Conservation (phyloP, 2,113 vertebrate genomes). For the Phaethon lepturus region DNA sequence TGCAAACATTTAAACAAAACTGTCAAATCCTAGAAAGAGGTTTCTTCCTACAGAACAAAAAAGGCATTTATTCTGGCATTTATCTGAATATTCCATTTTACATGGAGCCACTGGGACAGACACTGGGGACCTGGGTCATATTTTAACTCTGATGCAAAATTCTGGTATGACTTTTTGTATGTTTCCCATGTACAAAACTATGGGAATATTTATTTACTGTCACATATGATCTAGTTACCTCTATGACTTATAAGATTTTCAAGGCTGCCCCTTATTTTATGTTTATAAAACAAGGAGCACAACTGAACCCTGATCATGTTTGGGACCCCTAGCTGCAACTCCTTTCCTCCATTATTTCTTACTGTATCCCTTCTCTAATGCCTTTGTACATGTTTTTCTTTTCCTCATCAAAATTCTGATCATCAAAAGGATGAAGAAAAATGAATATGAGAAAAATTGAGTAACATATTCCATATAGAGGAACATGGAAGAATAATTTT, state of each 20-base stretch:
- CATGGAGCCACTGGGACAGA: neutral
- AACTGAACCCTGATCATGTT: neutral
- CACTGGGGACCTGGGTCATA: neutral
- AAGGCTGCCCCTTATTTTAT: neutral
- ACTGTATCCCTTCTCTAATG: neutral
- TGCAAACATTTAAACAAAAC: neutral
- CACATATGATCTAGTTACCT: neutral
- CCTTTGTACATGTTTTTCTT: neutral
- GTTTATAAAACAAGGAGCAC: neutral
- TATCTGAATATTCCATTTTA: neutral
- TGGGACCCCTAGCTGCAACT: neutral
- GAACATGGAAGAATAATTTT: neutral
- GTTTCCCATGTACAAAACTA: neutral
- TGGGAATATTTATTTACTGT: neutral
- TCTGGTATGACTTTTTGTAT: neutral
- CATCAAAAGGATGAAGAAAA: neutral
- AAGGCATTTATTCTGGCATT: neutral
- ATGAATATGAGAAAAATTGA: neutral
- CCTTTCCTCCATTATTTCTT: neutral
- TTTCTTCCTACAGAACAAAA: neutral
- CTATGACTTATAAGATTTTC: neutral
- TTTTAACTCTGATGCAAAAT: neutral
- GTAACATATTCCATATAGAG: neutral
- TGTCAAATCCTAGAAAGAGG: neutral
- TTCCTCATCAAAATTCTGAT: neutral